Conservation (phyloP, 2,797 vertebrate genomes). For the Molothrus ater region DNA sequence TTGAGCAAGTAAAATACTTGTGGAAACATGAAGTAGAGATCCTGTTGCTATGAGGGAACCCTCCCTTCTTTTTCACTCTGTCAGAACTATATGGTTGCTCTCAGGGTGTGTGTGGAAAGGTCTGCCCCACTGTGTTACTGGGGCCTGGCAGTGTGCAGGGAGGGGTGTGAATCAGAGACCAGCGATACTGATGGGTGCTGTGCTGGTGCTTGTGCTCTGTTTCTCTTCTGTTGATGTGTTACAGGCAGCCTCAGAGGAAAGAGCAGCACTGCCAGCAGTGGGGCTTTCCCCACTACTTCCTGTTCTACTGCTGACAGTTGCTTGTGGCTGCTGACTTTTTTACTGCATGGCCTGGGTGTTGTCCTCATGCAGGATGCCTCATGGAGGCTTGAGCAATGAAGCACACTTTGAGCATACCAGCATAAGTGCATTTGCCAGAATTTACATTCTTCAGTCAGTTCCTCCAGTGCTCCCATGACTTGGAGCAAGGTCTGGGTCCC, state of each 20-base stretch:
- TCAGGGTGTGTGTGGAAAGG: not conserved
- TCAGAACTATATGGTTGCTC: accelerated
- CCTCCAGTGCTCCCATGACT: accelerated
- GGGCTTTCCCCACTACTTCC: not conserved
- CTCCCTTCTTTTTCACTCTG: not conserved
- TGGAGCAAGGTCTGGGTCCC: not conserved
- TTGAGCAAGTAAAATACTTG: not conserved
- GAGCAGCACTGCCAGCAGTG: not conserved
- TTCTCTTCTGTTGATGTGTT: not conserved
- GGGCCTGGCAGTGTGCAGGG: not conserved
- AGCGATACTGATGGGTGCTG: not conserved
- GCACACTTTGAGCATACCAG: not conserved
- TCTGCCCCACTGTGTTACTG: accelerated
- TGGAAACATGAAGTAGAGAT: not conserved
- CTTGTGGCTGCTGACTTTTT: not conserved
- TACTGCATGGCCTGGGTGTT: not conserved
- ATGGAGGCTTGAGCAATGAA: not conserved
- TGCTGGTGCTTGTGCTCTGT: accelerated
- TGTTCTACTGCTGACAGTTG: not conserved
- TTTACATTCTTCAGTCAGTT: not conserved
- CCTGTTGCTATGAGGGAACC: not conserved
- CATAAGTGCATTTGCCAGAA: not conserved
- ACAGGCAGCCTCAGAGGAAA: not conserved
- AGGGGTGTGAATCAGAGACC: not conserved
- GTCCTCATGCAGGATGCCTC: not conserved